These are phyloP conservation scores for Lycocerus yunnanus DNA, from an alignment of 2,888 invertebrate genomes.

Conservation along the genomic window DNA sequence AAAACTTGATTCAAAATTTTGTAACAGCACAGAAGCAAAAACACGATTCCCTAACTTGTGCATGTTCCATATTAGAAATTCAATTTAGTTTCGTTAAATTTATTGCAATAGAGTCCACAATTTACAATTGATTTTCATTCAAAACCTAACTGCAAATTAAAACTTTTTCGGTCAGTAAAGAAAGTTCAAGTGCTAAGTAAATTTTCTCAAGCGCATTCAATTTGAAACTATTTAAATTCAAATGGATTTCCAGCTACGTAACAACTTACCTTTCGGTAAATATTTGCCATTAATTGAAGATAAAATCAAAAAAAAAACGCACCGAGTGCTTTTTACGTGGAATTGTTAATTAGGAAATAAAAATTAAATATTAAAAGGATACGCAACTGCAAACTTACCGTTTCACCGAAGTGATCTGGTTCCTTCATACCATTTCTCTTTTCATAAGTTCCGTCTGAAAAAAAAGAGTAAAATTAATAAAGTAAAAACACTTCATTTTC, in stretches of 20 bases:
- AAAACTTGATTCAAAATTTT: not conserved
- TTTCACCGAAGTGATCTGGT: conserved; percentile 81
- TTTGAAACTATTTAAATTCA: conserved; percentile 22
- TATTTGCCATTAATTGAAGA: not conserved
- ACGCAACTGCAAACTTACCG: conserved; percentile 70
- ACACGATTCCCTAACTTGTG: not conserved
- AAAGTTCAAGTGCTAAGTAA: conserved; percentile 16
- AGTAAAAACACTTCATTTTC: not conserved
- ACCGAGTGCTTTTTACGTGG: not conserved
- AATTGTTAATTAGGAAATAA: not conserved
- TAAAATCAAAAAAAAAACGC: not conserved
- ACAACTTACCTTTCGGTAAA: not conserved
- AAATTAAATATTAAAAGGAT: not conserved
- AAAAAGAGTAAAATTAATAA: conserved; percentile 47
- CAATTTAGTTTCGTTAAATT: not conserved
- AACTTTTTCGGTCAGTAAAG: conserved; percentile 12
- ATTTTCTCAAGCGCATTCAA: conserved; percentile 15
- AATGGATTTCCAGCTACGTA: conserved; percentile 8
- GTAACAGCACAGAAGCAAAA: not conserved
- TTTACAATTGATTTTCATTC: conserved; percentile 2
- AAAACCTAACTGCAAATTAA: conserved; percentile 18
- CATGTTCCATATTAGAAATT: not conserved
- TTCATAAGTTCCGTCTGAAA: conserved; percentile 72
- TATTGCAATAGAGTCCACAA: not conserved
- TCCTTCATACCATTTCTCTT: conserved; percentile 87